These are phyloP conservation scores for Psittacula cyanocephala DNA, from an alignment of 2,113 vertebrate genomes.

Conservation along the genomic window DNA sequence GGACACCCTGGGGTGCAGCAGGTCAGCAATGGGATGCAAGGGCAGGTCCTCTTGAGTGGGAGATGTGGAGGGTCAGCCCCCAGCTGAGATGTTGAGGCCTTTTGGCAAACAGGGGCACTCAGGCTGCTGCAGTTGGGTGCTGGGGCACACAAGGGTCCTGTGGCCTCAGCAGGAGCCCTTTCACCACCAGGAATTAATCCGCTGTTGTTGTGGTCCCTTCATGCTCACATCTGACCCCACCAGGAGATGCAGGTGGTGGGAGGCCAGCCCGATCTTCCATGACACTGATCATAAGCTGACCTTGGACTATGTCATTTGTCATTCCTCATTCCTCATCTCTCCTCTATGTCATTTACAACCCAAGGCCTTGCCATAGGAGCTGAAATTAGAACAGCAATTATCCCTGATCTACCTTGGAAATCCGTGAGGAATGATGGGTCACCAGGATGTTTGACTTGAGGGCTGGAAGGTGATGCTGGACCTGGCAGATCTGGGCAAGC, in stretches of 20 bases:
- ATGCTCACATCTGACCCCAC: not conserved
- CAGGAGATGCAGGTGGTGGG: not conserved
- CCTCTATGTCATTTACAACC: not conserved
- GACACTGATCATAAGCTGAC: not conserved
- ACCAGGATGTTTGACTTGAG: fast-evolving
- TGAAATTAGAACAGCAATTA: not conserved
- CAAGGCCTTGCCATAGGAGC: not conserved
- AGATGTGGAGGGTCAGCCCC: not conserved
- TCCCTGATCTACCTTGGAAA: not conserved
- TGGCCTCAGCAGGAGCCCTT: not conserved
- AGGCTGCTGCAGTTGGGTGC: not conserved
- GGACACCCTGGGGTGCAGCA: not conserved
- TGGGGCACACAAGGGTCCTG: not conserved
- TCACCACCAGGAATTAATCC: not conserved
- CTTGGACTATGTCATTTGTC: not conserved
- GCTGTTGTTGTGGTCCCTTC: not conserved
- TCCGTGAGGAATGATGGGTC: not conserved
- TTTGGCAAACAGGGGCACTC: fast-evolving
- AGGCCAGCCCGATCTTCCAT: not conserved
- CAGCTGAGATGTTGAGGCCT: not conserved
- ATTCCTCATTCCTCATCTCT: not conserved
- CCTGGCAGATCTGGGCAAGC: not conserved
- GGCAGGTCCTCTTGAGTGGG: not conserved
- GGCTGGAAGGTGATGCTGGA: not conserved
- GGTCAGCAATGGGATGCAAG: fast-evolving